Conservation (phyloP, 2,113 vertebrate genomes). For the Hemicordylus capensis region DNA sequence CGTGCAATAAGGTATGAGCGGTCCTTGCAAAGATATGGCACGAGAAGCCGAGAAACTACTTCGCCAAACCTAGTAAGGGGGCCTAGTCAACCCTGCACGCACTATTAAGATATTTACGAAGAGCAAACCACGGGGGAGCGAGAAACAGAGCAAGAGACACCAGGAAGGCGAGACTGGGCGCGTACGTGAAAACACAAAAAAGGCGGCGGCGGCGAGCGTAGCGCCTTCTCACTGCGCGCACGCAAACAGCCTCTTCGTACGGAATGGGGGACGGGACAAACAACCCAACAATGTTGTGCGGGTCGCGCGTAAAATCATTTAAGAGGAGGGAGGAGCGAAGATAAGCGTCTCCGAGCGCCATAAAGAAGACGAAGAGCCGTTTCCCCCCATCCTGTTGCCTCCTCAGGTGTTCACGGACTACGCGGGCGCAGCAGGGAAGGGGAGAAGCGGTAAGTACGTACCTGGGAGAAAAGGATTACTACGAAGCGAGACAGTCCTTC, state of each 20-base stretch:
- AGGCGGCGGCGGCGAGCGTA: too few relatives aligned
- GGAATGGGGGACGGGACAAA: background rate
- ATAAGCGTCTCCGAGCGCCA: background rate
- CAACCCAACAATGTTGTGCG: too few relatives aligned
- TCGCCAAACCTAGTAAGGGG: background rate
- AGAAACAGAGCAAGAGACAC: background rate
- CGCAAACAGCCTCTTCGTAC: background rate
- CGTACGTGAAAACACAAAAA: too few relatives aligned
- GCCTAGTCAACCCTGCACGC: background rate
- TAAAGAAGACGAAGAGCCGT: too few relatives aligned
- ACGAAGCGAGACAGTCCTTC: background rate
- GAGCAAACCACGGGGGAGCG: too few relatives aligned
- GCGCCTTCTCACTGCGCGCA: background rate
- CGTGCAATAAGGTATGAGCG: too few relatives aligned
- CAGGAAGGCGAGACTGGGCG: background rate
- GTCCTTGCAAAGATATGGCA: too few relatives aligned
- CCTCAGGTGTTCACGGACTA: background rate
- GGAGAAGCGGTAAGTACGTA: background rate
- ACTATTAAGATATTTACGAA: too few relatives aligned
- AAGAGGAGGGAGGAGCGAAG: background rate
- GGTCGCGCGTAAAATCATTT: background rate
- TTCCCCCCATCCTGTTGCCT: background rate
- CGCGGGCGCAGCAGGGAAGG: too few relatives aligned
- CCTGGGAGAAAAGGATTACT: background rate
- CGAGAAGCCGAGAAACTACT: background rate